These are phyloP conservation scores for Selene dorsalis DNA, from an alignment of 2,797 vertebrate species.

Conservation along the genomic window DNA sequence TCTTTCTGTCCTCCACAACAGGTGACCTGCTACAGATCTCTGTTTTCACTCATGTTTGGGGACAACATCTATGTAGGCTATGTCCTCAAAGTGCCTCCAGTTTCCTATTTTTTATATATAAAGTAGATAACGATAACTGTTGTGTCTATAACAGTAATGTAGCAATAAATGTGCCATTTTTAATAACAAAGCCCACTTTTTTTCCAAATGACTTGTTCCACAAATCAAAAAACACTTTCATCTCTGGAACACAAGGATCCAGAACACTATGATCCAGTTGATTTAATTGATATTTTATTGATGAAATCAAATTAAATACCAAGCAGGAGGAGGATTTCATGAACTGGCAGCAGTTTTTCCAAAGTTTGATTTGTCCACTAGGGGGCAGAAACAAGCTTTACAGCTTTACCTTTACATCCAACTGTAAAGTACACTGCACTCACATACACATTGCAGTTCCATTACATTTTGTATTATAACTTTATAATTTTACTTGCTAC, in stretches of 20 bases:
- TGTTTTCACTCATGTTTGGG: slow-evolving; percentile 82
- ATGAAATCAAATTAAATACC: background rate
- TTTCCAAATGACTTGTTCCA: slow-evolving; percentile 70
- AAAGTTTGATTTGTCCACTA: background rate
- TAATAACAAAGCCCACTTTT: slow-evolving; percentile 83
- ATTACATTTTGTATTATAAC: background rate
- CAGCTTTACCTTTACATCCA: background rate
- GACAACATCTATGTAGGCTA: slow-evolving; percentile 80
- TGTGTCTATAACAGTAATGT: slow-evolving; percentile 96
- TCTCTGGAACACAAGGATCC: background rate
- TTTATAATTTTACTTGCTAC: too few relatives aligned
- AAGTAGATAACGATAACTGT: slow-evolving; percentile 94
- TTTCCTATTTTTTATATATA: slow-evolving; percentile 89
- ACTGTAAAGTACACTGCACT: background rate
- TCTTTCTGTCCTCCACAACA: slow-evolving; percentile 66
- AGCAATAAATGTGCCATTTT: slow-evolving; percentile 97
- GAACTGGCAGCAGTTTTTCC: too few relatives aligned
- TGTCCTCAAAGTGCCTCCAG: slow-evolving; percentile 95
- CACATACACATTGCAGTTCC: too few relatives aligned
- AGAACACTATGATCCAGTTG: background rate
- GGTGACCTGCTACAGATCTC: slow-evolving; percentile 75
- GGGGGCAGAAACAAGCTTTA: slow-evolving; percentile 9
- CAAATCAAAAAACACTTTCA: background rate
- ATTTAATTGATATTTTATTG: slow-evolving; percentile 1
- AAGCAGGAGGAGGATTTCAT: background rate